A percentile compares a stretch with the other conserved stretches of the same genome.
Evolutionary conservation across 2,888 invertebrate species (phyloP).

Genomic region (Drosophila multiciliata): DNA sequence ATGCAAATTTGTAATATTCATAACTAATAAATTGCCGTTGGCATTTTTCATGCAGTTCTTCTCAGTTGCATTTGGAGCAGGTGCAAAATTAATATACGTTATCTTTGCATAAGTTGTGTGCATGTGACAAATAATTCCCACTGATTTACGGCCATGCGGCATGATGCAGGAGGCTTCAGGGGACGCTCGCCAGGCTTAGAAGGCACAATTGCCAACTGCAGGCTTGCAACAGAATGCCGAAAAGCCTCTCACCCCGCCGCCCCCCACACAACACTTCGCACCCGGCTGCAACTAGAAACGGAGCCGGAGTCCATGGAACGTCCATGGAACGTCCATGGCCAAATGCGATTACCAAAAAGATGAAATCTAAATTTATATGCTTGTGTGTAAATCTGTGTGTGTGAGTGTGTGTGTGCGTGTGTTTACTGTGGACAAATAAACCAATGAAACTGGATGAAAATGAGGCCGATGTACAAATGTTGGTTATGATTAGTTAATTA

Average conservation of each 20-base stretch:
- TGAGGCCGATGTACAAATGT: slow-evolving; percentile 37
- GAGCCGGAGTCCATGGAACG: not conserved
- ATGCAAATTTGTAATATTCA: slow-evolving; percentile 23
- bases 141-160: slow-evolving; percentile 66
- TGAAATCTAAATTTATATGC: slow-evolving; percentile 71
- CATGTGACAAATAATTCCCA: slow-evolving; percentile 75
- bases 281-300: not conserved
- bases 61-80: slow-evolving; percentile 57
- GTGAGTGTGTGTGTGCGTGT: not conserved
- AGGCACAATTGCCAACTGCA: slow-evolving; percentile 49
- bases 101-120: slow-evolving; percentile 63
- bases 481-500: slow-evolving; percentile 76
- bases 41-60: slow-evolving; percentile 57
- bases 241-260: not conserved
- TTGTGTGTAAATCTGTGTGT: not conserved
- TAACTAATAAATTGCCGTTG: slow-evolving; percentile 48
- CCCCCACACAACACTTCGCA: too few relatives aligned
- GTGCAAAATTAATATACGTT: slow-evolving; percentile 75
- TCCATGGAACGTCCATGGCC: slow-evolving; percentile 16
- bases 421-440: slow-evolving; percentile 32
- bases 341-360: slow-evolving; percentile 69
- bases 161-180: slow-evolving; percentile 19
- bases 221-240: slow-evolving; percentile 36
- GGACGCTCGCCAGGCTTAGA: slow-evolving; percentile 48
- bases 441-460: slow-evolving; percentile 14